phyloP scores from a whole-genome alignment of 2,113 vertebrate genomes.

The Hippocampus abdominalis region DNA sequence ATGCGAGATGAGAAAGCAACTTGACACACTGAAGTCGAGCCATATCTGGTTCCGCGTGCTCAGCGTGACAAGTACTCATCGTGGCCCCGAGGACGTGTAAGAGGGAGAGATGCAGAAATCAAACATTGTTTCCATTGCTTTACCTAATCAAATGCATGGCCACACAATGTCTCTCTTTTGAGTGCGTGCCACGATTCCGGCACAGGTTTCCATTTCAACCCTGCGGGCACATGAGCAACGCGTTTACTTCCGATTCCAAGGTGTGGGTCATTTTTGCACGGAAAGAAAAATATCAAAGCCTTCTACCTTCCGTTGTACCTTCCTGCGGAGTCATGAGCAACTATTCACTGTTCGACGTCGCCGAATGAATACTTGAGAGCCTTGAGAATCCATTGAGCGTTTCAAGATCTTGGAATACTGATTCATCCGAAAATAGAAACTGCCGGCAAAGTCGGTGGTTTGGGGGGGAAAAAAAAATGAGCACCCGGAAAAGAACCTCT shows the following conservation, averaged over 20 bases:
- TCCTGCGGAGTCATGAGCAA: too few species aligned
- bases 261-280: constrained; percentile 56
- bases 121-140: constrained; percentile 48
- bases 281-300: too few species aligned
- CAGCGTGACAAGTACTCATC: constrained; percentile 20
- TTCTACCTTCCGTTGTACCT: too few species aligned
- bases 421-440: too few species aligned
- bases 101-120: constrained; percentile 12
- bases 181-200: constrained; percentile 47
- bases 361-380: too few species aligned
- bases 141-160: constrained; percentile 36
- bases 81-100: constrained; percentile 4
- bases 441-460: too few species aligned
- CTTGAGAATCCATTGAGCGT: too few species aligned
- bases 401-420: too few species aligned
- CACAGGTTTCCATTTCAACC: constrained; percentile 65
- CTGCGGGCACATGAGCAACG: constrained; percentile 60
- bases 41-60: constrained; percentile 21
- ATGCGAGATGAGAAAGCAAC: constrained; percentile 10
- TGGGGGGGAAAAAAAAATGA: too few species aligned
- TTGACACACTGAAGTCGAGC: constrained; percentile 24
- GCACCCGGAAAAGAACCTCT: too few species aligned
- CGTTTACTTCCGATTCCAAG: constrained; percentile 68
- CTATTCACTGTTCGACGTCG: too few species aligned
- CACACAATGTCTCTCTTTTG: constrained; percentile 39